Conservation (phyloP, 2,888 invertebrate species). For the Dione juno region DNA sequence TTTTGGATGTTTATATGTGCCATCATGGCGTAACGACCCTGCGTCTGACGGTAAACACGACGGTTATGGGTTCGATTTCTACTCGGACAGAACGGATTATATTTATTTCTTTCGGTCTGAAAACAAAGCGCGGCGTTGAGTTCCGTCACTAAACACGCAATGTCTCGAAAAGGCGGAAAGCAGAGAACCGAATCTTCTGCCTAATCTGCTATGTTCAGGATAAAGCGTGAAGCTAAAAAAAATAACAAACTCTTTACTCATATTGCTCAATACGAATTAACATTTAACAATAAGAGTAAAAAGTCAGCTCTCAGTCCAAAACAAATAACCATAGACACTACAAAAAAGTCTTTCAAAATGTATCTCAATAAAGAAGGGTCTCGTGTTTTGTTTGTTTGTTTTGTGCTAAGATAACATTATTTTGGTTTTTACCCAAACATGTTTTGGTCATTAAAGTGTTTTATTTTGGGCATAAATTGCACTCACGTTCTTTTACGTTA, state of each 20-base stretch:
- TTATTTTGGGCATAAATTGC: slow-evolving; percentile 11
- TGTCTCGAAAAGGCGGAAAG: no score
- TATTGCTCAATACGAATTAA: slow-evolving; percentile 1
- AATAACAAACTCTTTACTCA: not conserved
- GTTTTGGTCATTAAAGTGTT: slow-evolving; percentile 8
- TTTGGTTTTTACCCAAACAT: slow-evolving; percentile 12
- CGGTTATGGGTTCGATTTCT: no score
- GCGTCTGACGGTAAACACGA: no score
- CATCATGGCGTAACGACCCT: no score
- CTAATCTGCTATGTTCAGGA: no score
- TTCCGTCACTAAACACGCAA: no score
- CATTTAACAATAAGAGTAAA: slow-evolving; percentile 5
- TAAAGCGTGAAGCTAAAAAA: no score
- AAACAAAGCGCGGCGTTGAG: no score
- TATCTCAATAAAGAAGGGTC: not conserved
- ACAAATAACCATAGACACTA: not conserved
- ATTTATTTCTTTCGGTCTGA: no score
- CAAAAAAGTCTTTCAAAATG: not conserved
- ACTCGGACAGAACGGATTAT: no score
- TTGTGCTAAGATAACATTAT: slow-evolving; percentile 8
- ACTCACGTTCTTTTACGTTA: not conserved
- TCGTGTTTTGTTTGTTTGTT: not conserved
- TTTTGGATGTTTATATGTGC: not conserved
- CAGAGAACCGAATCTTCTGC: no score
- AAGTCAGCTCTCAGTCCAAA: not conserved